phyloP scores from a whole-genome alignment of 2,888 invertebrate genomes.

The Cephalotes varians region DNA sequence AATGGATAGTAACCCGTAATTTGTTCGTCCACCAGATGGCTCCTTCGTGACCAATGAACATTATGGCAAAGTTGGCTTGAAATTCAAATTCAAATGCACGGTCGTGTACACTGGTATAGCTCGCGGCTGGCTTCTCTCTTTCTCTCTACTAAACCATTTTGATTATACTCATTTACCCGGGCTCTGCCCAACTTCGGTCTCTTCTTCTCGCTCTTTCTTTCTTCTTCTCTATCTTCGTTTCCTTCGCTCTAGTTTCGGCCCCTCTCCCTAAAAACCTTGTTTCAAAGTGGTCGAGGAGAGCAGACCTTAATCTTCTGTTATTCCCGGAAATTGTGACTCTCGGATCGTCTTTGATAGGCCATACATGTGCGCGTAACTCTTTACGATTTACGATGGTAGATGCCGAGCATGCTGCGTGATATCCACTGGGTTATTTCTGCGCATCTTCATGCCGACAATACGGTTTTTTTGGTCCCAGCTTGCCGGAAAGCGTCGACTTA shows the following conservation, averaged over 20 bases:
- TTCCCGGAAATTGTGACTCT: slow-evolving; percentile 78
- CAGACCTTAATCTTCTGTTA: slow-evolving; percentile 70
- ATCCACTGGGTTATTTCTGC: slow-evolving; percentile 33
- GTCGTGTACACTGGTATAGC: slow-evolving; percentile 73
- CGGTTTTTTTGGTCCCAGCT: neutral
- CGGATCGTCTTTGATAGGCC: slow-evolving; percentile 57
- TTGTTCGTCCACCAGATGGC: slow-evolving; percentile 84
- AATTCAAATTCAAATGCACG: slow-evolving; percentile 84
- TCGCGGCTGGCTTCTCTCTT: slow-evolving; percentile 78
- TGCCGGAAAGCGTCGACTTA: slow-evolving; percentile 8
- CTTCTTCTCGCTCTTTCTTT: slow-evolving; percentile 5
- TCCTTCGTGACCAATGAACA: slow-evolving; percentile 84
- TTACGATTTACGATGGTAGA: slow-evolving; percentile 48
- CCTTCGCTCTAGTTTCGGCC: slow-evolving; percentile 17
- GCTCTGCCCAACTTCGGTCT: slow-evolving; percentile 30
- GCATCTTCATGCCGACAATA: slow-evolving; percentile 12
- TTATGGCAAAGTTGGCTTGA: slow-evolving; percentile 78
- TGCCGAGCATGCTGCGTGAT: neutral
- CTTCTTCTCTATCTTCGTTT: slow-evolving; percentile 34
- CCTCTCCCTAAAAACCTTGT: slow-evolving; percentile 28
- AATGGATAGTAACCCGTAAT: slow-evolving; percentile 76
- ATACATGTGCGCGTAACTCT: slow-evolving; percentile 62
- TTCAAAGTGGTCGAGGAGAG: slow-evolving; percentile 46
- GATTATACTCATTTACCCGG: slow-evolving; percentile 84
- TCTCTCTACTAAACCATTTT: slow-evolving; percentile 80